phyloP scores from a whole-genome alignment of 2,888 invertebrate species.

The Antheraea yamamai region DNA sequence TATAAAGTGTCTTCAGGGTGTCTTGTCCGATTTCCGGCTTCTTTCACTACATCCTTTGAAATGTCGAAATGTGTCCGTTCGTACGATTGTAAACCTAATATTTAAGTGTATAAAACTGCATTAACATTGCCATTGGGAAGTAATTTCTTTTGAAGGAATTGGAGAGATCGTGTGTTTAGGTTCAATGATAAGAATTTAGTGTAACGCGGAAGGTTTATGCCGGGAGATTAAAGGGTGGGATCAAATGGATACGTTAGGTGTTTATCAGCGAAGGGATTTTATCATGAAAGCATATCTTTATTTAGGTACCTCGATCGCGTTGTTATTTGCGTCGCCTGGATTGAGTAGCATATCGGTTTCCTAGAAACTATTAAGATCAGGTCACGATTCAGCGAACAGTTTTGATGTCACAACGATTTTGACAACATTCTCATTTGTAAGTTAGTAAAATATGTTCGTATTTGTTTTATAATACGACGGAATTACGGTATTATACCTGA shows the following conservation, averaged over 20 bases:
- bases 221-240: conserved; percentile 5
- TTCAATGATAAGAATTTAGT: conserved; percentile 14
- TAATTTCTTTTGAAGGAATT: conserved; percentile 12
- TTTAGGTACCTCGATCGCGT: neutral
- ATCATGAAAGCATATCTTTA: neutral
- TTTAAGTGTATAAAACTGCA: neutral
- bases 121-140: neutral
- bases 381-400: neutral
- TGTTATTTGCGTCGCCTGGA: neutral
- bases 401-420: neutral
- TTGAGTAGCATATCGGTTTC: neutral
- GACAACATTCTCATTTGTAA: neutral
- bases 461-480: too few species aligned
- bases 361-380: neutral
- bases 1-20: conserved; percentile 47
- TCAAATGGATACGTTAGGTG: conserved; percentile 13
- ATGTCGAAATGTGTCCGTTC: conserved; percentile 20
- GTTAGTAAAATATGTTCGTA: too few species aligned
- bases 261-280: conserved; percentile 14
- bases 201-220: conserved; percentile 12
- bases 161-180: conserved; percentile 14
- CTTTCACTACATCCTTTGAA: conserved; percentile 47
- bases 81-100: conserved; percentile 9
- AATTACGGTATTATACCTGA: too few species aligned
- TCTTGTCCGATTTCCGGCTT: conserved; percentile 57